These are phyloP conservation scores for Oscheius sp. DNA, from an alignment of 2,888 invertebrate genomes.

Conservation along the genomic window DNA sequence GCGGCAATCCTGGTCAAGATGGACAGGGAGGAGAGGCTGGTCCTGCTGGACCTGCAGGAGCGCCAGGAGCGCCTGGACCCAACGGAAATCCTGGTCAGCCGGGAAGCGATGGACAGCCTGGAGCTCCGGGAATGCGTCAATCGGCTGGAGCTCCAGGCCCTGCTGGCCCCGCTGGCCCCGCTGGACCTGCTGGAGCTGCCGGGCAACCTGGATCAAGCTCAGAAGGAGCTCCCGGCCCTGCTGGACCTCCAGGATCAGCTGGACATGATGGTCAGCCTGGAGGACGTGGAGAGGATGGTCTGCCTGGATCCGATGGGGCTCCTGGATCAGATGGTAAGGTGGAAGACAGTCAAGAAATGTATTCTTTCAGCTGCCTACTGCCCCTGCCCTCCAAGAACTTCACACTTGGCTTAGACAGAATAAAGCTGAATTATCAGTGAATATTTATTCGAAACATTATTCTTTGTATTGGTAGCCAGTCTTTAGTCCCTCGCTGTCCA, in stretches of 20 bases:
- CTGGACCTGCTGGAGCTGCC: constrained; percentile 25
- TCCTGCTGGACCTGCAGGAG: neutral
- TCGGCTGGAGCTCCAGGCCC: constrained; percentile 15
- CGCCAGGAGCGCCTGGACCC: constrained; percentile 2
- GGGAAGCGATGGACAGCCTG: constrained; percentile 21
- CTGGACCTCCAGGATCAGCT: constrained; percentile 3
- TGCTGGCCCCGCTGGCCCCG: constrained; percentile 28
- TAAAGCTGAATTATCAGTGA: neutral
- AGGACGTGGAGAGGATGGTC: constrained; percentile 10
- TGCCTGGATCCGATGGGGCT: constrained; percentile 18
- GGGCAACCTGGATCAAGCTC: constrained; percentile 18
- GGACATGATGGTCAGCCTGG: constrained; percentile 7
- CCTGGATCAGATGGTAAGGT: constrained; percentile 24
- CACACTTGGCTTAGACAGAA: neutral
- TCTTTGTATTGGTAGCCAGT: constrained; percentile 14
- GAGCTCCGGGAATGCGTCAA: constrained; percentile 20
- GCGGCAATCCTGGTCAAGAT: constrained; percentile 27
- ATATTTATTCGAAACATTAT: constrained; percentile 12
- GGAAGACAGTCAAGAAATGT: neutral
- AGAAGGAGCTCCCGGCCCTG: constrained; percentile 15
- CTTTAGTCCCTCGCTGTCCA: constrained; percentile 72
- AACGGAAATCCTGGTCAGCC: neutral
- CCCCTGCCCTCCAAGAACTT: constrained; percentile 21
- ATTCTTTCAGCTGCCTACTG: constrained; percentile 9
- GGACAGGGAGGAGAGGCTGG: constrained; percentile 15